These are phyloP conservation scores for Temnopleurus reevesii DNA, from an alignment of 53 echinoderm and acorn worm species.

Conservation along the genomic window DNA sequence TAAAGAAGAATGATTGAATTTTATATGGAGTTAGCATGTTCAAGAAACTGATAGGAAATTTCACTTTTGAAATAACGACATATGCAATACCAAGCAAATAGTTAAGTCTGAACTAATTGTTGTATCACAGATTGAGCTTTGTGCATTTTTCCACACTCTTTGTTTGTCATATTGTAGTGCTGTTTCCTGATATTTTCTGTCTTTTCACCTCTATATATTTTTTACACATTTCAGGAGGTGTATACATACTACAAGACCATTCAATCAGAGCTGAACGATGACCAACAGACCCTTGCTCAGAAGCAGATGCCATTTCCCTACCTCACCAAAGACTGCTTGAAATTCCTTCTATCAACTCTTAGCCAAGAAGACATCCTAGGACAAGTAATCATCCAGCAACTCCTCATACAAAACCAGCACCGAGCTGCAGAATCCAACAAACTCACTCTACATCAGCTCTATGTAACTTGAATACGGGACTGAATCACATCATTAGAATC, in stretches of 20 bases:
- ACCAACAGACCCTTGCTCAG: neutral
- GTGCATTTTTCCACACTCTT: no score
- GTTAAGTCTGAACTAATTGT: no score
- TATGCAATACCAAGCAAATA: no score
- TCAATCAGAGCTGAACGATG: neutral
- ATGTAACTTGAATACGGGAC: conserved; percentile 65
- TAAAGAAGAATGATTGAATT: no score
- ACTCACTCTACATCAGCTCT: conserved; percentile 70
- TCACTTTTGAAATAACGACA: no score
- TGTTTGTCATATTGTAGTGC: no score
- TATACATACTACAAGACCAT: conserved; percentile 12
- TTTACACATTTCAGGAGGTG: conserved; percentile 39
- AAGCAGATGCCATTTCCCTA: conserved; percentile 54
- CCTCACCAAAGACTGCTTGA: conserved; percentile 71
- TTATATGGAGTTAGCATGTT: no score
- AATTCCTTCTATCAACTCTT: conserved; percentile 63
- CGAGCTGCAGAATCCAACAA: conserved; percentile 58
- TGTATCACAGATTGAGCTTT: no score
- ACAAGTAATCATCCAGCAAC: conserved; percentile 68
- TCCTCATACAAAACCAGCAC: conserved; percentile 32
- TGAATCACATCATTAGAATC: conserved; percentile 32
- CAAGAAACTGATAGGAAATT: no score
- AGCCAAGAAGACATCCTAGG: conserved; percentile 67
- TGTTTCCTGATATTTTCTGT: no score
- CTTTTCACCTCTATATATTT: neutral